phyloP scores from a whole-genome alignment of 2,888 invertebrate species.

The Acronicta leporina region DNA sequence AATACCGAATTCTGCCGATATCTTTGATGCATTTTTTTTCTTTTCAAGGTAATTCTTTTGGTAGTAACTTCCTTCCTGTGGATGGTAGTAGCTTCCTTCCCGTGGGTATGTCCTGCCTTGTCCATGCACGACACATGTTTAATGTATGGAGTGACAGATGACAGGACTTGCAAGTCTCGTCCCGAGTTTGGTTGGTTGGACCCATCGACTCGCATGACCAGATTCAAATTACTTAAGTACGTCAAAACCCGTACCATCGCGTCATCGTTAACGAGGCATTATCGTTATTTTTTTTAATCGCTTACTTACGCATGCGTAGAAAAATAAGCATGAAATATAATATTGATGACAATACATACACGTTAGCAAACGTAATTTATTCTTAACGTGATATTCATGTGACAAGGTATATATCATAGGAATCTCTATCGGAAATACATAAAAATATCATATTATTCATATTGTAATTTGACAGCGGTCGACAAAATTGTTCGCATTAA shows the following conservation, averaged over 20 bases:
- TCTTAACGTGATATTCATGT: slow-evolving; percentile 51
- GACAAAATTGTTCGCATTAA: slow-evolving; percentile 78
- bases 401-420: slow-evolving; percentile 67
- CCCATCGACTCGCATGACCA: slow-evolving; percentile 50
- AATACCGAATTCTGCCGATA: slow-evolving; percentile 34
- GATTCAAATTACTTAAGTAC: slow-evolving; percentile 78
- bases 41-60: slow-evolving; percentile 14
- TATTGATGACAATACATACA: slow-evolving; percentile 9
- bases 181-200: slow-evolving; percentile 47
- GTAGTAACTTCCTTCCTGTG: slow-evolving; percentile 57
- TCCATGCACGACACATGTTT: slow-evolving; percentile 31
- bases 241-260: slow-evolving; percentile 66
- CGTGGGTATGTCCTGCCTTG: slow-evolving; percentile 7
- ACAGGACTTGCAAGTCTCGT: slow-evolving; percentile 47
- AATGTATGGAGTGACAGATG: slow-evolving; percentile 48
- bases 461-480: slow-evolving; percentile 75
- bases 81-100: slow-evolving; percentile 19
- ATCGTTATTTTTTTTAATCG: slow-evolving; percentile 60
- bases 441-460: slow-evolving; percentile 75
- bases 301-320: slow-evolving; percentile 6
- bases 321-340: slow-evolving; percentile 24
- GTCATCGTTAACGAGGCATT: slow-evolving; percentile 78
- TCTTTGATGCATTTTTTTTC: slow-evolving; percentile 7
- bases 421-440: slow-evolving; percentile 73
- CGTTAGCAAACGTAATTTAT: slow-evolving; percentile 45